A percentile compares a stretch with the other conserved stretches of the same genome.
Conservation (phyloP, 2,113 vertebrate species). For the Catagonus wagneri region DNA sequence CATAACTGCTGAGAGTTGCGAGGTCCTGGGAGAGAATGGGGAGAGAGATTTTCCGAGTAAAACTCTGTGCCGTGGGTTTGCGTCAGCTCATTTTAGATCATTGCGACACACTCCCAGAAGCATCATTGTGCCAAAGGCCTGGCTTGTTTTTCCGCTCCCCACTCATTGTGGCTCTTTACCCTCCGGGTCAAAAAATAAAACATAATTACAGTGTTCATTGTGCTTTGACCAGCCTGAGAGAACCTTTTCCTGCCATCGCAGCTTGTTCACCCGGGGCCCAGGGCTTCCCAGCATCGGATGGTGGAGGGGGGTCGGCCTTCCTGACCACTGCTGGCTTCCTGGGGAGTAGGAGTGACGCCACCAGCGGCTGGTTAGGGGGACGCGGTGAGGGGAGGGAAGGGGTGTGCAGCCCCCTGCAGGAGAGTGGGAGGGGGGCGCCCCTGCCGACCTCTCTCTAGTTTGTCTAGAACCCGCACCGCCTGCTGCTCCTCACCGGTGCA, state of each 20-base stretch:
- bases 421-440: neutral
- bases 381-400: neutral
- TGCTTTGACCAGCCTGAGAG: neutral
- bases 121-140: neutral
- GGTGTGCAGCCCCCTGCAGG: neutral
- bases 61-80: neutral
- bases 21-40: neutral
- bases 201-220: neutral
- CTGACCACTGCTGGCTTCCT: neutral
- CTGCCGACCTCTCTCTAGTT: rapidly evolving
- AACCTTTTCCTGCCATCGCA: neutral
- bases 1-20: neutral
- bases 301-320: neutral
- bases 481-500: neutral
- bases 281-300: neutral
- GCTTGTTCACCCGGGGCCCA: no score
- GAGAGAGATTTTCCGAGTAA: neutral
- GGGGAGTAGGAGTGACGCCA: rapidly evolving
- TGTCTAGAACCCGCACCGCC: no score
- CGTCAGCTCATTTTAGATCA: neutral
- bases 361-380: neutral
- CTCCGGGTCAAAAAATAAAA: neutral
- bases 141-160: neutral
- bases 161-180: neutral
- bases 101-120: neutral